Percentiles rank a stretch among this genome's conserved stretches.
Evolutionary conservation across 2,113 vertebrate species (phyloP).

Genomic region (Rattus rattus): DNA sequence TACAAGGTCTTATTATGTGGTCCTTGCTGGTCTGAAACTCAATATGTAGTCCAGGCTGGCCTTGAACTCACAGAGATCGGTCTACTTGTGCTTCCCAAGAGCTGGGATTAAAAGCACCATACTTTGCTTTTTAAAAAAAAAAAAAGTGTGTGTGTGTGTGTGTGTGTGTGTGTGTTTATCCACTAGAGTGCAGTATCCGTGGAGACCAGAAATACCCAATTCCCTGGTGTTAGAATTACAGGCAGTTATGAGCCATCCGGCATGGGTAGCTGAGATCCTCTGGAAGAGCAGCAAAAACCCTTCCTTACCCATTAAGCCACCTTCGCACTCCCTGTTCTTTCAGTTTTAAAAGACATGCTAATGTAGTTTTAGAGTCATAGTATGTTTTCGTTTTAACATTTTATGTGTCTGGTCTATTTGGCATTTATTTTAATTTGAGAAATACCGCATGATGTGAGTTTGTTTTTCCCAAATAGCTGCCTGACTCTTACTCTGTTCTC

Average conservation of each 20-base stretch:
- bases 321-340: neutral
- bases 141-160: neutral
- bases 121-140: neutral
- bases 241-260: neutral
- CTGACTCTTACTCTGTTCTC: neutral
- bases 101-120: neutral
- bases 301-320: neutral
- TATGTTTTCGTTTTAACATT: slow-evolving; percentile 42
- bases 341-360: neutral
- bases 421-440: slow-evolving; percentile 3
- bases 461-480: neutral
- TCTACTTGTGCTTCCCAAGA: neutral
- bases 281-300: neutral
- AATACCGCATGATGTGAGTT: neutral
- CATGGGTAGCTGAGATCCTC: neutral
- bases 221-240: neutral
- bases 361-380: neutral
- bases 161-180: neutral
- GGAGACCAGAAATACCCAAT: neutral
- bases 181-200: neutral
- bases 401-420: slow-evolving; percentile 19
- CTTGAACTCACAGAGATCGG: neutral
- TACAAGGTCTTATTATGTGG: neutral
- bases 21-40: neutral
- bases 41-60: neutral